phyloP scores from a whole-genome alignment of 1,140 invertebrate species.

The Penaeus japonicus region DNA sequence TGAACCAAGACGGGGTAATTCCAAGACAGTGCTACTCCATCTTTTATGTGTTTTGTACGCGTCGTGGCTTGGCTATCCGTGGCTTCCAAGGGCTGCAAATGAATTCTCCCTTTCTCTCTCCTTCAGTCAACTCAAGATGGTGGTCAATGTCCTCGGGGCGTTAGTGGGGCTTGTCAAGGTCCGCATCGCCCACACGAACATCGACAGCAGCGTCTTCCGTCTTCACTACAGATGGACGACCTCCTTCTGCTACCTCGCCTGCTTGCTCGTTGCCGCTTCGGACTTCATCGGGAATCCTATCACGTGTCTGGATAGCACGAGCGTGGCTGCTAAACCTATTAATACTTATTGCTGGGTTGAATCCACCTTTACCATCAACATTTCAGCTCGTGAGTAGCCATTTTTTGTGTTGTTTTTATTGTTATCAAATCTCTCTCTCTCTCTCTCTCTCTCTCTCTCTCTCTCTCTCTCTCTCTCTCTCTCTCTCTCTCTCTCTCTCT shows the following conservation, averaged over 20 bases:
- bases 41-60: too few species aligned
- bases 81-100: too few species aligned
- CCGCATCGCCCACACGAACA: constrained; percentile 11
- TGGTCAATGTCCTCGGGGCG: constrained; percentile 27
- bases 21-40: too few species aligned
- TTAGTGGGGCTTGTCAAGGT: constrained; percentile 55
- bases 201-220: constrained; percentile 87
- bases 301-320: constrained; percentile 78
- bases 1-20: too few species aligned
- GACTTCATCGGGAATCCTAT: constrained; percentile 94
- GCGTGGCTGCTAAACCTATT: constrained; percentile 78
- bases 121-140: constrained; percentile 14
- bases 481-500: too few species aligned
- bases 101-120: background rate
- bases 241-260: constrained; percentile 73
- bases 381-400: constrained; percentile 27
- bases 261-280: constrained; percentile 81
- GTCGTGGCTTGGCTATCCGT: too few species aligned
- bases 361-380: constrained; percentile 80
- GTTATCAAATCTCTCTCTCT: background rate
- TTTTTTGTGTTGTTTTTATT: background rate
- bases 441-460: too few species aligned
- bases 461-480: too few species aligned
- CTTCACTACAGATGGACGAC: constrained; percentile 89
- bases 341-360: constrained; percentile 94